Base-by-base conservation (phyloP, 2,797 vertebrate species). In the Gallinago nigripennis region DNA sequence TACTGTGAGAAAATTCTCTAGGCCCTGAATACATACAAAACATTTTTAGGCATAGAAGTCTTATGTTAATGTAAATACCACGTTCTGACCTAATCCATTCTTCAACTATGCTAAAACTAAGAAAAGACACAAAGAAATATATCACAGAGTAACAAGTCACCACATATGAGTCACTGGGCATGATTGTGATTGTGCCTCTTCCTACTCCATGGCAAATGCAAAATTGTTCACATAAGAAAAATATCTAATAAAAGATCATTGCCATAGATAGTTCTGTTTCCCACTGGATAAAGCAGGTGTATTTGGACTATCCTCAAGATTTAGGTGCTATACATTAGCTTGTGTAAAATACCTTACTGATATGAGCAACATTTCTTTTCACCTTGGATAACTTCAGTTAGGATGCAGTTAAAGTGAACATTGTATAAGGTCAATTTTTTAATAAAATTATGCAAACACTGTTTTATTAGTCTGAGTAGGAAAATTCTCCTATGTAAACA, bases 111-210 rank as follows among this genome's bases (percentile, higher is more conserved):
- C 28, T 71, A 64, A 75, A 83, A 30, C 15, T 60, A n/a, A 35
- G 57, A 56, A 88, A 5, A 54, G 7, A 1, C 11, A 50, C 1
- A 13, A 56, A 78, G 25, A 66, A 77, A 27, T 27, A 6, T 13
- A 20, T 27, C 45, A 30, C 16, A 56, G 14, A 46, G 11, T 24
- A 78, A 41, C 8, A 77, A n/a, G 25, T 51, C 27, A 25, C 5
- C 8, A 41, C 6, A 53, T 13, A 64, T 0, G 3, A 82, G 8
- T 78, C 28, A 45, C 20, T 48, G 19, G 19, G 3, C 1, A 5
- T 2, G 1, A 27, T 20, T 53, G 8, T 81, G 43, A 25, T 25
- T 78, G 30, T 57, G 1, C 1, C 8, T 6, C 14, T 68, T 87
- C 12, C 33, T 46, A 21, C 28, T 41, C 23, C 7, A 31, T 5